phyloP scores from a whole-genome alignment of 2,797 vertebrate genomes.

The Atherinosoma microstoma region DNA sequence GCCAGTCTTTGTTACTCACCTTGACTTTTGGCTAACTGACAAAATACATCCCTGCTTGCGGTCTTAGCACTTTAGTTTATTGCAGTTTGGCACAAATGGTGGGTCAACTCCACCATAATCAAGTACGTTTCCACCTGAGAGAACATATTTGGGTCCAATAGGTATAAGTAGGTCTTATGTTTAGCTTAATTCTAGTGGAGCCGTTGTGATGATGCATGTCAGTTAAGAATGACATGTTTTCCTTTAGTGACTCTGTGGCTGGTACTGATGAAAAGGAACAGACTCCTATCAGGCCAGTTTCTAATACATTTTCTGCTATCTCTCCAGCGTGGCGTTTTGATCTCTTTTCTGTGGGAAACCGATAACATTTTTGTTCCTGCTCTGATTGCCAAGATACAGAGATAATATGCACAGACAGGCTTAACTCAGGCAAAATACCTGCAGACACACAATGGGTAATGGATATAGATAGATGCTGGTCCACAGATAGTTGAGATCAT shows the following conservation, averaged over 20 bases:
- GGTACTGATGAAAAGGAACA: constrained; percentile 25
- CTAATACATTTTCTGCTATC: constrained; percentile 15
- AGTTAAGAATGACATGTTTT: not conserved
- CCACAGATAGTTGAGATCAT: not conserved
- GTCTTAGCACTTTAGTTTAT: constrained; percentile 54
- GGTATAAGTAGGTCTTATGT: not conserved
- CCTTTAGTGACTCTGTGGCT: constrained; percentile 1
- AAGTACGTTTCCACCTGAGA: not conserved
- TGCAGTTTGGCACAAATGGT: constrained; percentile 31
- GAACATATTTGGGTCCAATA: not conserved
- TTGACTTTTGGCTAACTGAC: constrained; percentile 46
- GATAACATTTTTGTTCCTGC: constrained; percentile 43
- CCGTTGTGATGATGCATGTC: constrained; percentile 3
- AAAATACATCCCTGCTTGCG: constrained; percentile 34
- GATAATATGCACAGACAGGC: constrained; percentile 15
- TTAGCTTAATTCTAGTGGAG: not conserved
- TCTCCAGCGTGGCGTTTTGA: constrained; percentile 7
- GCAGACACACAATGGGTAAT: not conserved
- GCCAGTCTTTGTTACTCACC: constrained; percentile 52
- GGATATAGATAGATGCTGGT: not conserved
- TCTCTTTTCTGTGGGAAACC: constrained; percentile 16
- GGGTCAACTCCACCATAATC: constrained; percentile 1
- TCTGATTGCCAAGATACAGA: not conserved
- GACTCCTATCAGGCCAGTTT: constrained; percentile 29
- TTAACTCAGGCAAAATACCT: constrained; percentile 23